phyloP scores from a whole-genome alignment of 2,888 invertebrate genomes.

The Neoitamus cyanurus region DNA sequence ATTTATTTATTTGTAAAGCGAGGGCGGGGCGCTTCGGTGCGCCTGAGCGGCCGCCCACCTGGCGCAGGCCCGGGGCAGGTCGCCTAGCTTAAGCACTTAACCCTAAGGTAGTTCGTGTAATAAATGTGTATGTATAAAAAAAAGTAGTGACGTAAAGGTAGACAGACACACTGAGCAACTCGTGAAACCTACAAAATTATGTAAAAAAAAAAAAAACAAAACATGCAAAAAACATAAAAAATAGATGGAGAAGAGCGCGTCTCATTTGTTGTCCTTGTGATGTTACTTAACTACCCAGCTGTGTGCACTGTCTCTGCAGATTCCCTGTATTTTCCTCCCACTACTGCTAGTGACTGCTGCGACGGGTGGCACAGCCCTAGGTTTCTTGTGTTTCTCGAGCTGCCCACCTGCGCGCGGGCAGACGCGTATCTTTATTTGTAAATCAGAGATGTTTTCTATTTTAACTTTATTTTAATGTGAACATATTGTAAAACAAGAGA shows the following conservation, averaged over 20 bases:
- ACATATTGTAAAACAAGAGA: constrained; percentile 43
- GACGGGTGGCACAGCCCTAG: neutral
- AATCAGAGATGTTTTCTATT: constrained; percentile 22
- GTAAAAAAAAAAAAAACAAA: constrained; percentile 30
- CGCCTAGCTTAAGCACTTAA: constrained; percentile 15
- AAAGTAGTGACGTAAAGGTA: constrained; percentile 22
- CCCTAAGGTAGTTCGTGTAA: constrained; percentile 33
- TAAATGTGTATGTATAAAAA: constrained; percentile 40
- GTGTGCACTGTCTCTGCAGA: neutral
- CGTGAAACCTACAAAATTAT: constrained; percentile 30
- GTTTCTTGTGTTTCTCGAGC: neutral
- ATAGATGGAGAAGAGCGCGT: constrained; percentile 10
- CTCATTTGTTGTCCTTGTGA: constrained; percentile 49
- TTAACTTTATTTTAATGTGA: constrained; percentile 34
- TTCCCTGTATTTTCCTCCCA: neutral
- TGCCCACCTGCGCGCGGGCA: neutral
- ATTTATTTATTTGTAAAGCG: constrained; percentile 48
- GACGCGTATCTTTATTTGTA: neutral
- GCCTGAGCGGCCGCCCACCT: neutral
- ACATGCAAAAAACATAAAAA: neutral
- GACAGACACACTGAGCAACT: constrained; percentile 4
- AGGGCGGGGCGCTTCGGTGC: neutral
- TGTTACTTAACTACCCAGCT: constrained; percentile 46
- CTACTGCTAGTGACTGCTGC: neutral
- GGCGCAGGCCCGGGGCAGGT: neutral